Base-by-base conservation (phyloP, 92 coral and sea anemone species). In the Montipora capitata region DNA sequence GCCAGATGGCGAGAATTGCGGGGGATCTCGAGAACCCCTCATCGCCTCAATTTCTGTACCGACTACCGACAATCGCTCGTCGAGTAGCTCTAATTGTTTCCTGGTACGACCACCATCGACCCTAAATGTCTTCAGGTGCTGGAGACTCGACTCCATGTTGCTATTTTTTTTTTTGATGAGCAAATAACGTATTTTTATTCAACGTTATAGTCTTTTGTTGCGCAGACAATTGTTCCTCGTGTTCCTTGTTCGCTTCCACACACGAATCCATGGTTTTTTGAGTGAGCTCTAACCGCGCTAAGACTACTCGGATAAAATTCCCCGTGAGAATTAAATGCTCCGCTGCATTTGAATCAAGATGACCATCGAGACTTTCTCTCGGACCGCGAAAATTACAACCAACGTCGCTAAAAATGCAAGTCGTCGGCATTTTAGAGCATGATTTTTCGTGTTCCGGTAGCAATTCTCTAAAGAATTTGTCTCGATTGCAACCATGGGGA, bases 81-180 rank as follows among this genome's bases (percentile, higher is more conserved):
- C 87, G 7, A 20, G 0, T 20, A 20, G 0, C 0, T 20, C 0
- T 20, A 20, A 20, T 20, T 20, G 27, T 20, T 20, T 20, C 27
- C 0, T 20, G 0, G 0, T 0, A 20, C 0, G 0, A 20, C 0
- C 27, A 20, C 27, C 27, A 20, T 0, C 27, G 27, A 20, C 27
- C 27, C 0, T 0, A 20, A 0, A 20, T 20, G 0, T n/a, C 27
- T 20, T 20, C 27, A 20, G 27, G 27, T 93, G 51, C 91, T 13
- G 7, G 98, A 96, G 10, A 86, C 75, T 0, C 87, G 43, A 43
- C 74, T 71, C 77, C 87, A 79, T 94, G n/a, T n/a, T n/a, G n/a
- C 94, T 0, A 94, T 80, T 41, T 93, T 67, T 87, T 92, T 11
- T 87, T 78, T 41, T 92, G 93, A 61, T 95, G 96, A 14, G 94